Base-by-base conservation (phyloP, 2,888 invertebrate species). In the Chrysotoxum bicinctum region DNA sequence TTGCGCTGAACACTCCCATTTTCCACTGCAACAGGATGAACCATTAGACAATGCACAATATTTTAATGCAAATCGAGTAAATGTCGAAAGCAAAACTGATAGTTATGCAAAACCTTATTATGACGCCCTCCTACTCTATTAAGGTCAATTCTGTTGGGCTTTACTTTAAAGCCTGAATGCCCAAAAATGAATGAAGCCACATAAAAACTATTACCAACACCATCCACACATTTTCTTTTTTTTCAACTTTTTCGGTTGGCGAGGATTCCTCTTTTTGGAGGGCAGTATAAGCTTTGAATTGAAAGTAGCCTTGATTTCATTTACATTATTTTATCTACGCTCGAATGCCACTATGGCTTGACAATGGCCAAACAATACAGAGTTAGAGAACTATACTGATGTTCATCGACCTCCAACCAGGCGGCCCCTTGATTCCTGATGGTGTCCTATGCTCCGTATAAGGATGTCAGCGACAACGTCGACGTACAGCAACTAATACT, bases 291-390 rank as follows among this genome's bases (percentile, higher is more conserved):
- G 23, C 40, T 64, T 64, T 30, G 69, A 69, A 79, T 56, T 37
- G 32, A 74, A 69, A 58, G 23, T 21, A 66, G 74, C 64, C 64
- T 64, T 56, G 74, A 84, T 78, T 56, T 70, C 35, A 79, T 84
- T 84, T 70, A 45, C 74, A 84, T 84, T n/a, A 84, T 79, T 84
- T 79, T 84, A 84, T 79, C 74, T 60, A 21, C 45, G 79, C 62
- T 50, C 56, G 45, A 78, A 69, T 78, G 78, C 64, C 60, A 43
- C 16, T 43, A 40, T 7, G 12, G 5, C 14, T 40, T 2, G 7
- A n/a, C n/a, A n/a, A n/a, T 40, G 14, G 32, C 58, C 12, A 12
- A 26, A 43, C 62, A 26, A 45, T 26, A 4, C 14, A 8, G 16
- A 23, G 58, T 4, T 7, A 21, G 37, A 3, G 35, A 37, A 21